These are phyloP conservation scores for Globia sparganii DNA, from an alignment of 2,888 invertebrate species.

Conservation along the genomic window DNA sequence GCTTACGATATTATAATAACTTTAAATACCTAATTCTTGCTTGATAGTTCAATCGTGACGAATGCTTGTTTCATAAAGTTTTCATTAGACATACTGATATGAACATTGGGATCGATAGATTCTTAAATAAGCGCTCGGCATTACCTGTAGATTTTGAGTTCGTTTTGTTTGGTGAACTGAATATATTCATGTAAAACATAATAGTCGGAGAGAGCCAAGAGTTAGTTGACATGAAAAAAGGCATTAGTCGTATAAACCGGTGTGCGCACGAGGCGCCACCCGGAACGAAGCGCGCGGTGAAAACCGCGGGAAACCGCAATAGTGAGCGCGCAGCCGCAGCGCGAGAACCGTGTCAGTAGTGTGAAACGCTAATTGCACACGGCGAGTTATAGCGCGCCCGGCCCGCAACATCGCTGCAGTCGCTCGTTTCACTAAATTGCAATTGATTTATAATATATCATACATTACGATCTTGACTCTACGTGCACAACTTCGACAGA, in stretches of 20 bases:
- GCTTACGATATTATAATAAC: conserved; percentile 55
- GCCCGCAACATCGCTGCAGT: conserved; percentile 75
- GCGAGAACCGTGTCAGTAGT: conserved; percentile 90
- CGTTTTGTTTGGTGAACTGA: conserved; percentile 41
- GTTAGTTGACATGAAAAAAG: conserved; percentile 77
- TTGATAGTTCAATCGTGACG: conserved; percentile 62
- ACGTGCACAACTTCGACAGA: conserved; percentile 40
- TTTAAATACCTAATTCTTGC: conserved; percentile 46
- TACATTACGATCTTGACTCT: conserved; percentile 46
- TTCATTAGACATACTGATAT: conserved; percentile 63
- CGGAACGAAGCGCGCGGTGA: conserved; percentile 89
- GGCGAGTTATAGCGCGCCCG: conserved; percentile 80
- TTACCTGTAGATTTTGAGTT: conserved; percentile 29
- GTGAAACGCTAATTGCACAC: conserved; percentile 88
- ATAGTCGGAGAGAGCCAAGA: conserved; percentile 75
- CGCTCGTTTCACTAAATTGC: conserved; percentile 69
- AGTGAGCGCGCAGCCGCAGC: conserved; percentile 78
- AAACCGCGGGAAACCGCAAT: conserved; percentile 90
- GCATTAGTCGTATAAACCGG: conserved; percentile 83
- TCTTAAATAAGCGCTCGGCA: conserved; percentile 37
- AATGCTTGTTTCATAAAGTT: conserved; percentile 51
- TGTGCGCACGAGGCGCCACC: conserved; percentile 86
- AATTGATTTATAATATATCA: conserved; percentile 68
- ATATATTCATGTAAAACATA: conserved; percentile 58
- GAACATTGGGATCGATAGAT: conserved; percentile 46